Evolutionary conservation across 64 coral and sea anemone species (phyloP).

Genomic region (Exaiptasia diaphana): DNA sequence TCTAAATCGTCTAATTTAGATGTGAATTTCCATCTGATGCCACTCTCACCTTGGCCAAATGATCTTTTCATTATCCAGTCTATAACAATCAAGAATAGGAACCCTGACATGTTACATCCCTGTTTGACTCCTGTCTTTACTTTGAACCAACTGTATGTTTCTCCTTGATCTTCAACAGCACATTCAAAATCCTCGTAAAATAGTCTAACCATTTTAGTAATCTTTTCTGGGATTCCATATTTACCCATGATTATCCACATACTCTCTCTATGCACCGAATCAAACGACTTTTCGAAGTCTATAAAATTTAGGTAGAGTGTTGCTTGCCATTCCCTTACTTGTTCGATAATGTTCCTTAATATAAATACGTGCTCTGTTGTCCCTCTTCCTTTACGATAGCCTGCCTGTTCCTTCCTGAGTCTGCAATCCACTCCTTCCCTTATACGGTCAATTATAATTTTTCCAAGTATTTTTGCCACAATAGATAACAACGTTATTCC

Average conservation of each 20-base stretch:
- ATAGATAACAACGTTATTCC: constrained; percentile 14
- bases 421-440: not conserved
- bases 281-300: not conserved
- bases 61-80: constrained; percentile 22
- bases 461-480: constrained; percentile 10
- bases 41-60: not conserved
- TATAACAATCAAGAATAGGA: constrained; percentile 30
- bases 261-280: not conserved
- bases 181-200: no score
- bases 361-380: not conserved
- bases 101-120: constrained; percentile 6
- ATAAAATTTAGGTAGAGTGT: not conserved
- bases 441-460: not conserved
- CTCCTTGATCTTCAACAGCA: no score
- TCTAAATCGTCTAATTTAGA: constrained; percentile 19
- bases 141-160: not conserved
- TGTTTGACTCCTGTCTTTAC: constrained; percentile 12
- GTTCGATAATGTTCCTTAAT: not conserved
- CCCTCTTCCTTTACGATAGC: not conserved
- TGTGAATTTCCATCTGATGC: constrained; percentile 20
- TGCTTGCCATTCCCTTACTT: not conserved
- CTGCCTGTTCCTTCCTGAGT: constrained; percentile 13
- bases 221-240: no score
- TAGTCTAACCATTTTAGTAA: no score
- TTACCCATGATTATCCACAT: not conserved